Percentiles rank a stretch among this genome's conserved stretches.
phyloP scores from a whole-genome alignment of 2,797 vertebrate species.

The Pitangus sulphuratus region DNA sequence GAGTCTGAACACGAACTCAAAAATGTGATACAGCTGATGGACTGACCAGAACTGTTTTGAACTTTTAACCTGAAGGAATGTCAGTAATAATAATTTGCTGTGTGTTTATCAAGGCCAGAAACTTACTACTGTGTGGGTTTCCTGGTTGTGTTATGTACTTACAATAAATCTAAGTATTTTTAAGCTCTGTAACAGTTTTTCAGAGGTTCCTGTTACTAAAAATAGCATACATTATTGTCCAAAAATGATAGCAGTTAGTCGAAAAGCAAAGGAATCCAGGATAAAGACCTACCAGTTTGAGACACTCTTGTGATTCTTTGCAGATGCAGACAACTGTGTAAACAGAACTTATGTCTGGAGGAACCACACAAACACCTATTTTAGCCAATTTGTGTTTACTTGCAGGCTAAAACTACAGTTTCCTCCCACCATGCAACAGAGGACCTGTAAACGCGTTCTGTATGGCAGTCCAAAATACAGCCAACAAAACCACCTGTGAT shows the following conservation, averaged over 20 bases:
- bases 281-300: neutral
- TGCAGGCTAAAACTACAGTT: neutral
- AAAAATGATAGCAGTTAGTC: neutral
- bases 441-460: neutral
- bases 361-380: conserved; percentile 6
- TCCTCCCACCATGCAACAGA: neutral
- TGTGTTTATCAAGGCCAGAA: neutral
- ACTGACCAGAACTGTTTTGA: neutral
- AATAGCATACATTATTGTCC: neutral
- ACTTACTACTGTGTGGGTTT: neutral
- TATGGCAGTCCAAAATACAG: neutral
- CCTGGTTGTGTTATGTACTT: neutral
- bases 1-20: neutral
- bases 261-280: neutral
- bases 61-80: neutral
- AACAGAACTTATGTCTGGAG: neutral
- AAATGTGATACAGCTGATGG: neutral
- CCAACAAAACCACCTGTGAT: neutral
- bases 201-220: neutral
- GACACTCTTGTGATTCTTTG: neutral
- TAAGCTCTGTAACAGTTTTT: neutral
- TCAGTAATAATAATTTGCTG: neutral
- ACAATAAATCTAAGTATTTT: neutral
- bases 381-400: conserved; percentile 10
- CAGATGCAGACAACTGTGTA: conserved; percentile 10